These are phyloP conservation scores for Zele albiditarsus DNA, from an alignment of 2,888 invertebrate genomes.

Conservation along the genomic window DNA sequence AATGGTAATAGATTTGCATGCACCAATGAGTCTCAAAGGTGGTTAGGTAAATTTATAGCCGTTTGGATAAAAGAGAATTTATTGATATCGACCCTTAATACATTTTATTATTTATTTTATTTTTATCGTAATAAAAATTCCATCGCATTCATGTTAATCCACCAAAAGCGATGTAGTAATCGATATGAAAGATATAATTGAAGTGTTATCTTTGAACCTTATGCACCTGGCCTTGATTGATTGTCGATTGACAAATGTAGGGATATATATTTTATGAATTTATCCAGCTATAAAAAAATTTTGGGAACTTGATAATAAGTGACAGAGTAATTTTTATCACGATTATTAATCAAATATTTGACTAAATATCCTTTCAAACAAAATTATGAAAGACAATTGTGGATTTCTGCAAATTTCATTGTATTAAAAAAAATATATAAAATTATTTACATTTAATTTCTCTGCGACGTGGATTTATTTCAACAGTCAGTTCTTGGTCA, in stretches of 20 bases:
- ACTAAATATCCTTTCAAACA: too few species aligned
- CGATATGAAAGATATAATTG: conserved; percentile 9
- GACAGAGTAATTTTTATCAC: too few species aligned
- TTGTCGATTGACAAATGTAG: neutral
- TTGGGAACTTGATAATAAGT: neutral
- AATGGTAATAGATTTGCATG: conserved; percentile 50
- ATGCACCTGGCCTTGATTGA: conserved; percentile 14
- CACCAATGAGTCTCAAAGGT: conserved; percentile 59
- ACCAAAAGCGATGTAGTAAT: conserved; percentile 9
- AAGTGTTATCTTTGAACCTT: conserved; percentile 18
- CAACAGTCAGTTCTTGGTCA: too few species aligned
- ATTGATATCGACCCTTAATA: conserved; percentile 53
- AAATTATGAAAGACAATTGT: too few species aligned
- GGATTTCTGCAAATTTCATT: too few species aligned
- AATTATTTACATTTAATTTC: too few species aligned
- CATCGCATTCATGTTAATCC: neutral
- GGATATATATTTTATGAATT: neutral
- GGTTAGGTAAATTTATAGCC: conserved; percentile 58
- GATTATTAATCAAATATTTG: too few species aligned
- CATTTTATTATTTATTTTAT: conserved; percentile 28
- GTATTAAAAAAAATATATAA: too few species aligned
- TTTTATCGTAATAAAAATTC: neutral
- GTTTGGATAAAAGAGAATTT: conserved; percentile 59
- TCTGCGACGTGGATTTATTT: too few species aligned
- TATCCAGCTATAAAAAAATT: neutral